phyloP scores from a whole-genome alignment of 2,797 vertebrate species.

The Mallotus villosus region DNA sequence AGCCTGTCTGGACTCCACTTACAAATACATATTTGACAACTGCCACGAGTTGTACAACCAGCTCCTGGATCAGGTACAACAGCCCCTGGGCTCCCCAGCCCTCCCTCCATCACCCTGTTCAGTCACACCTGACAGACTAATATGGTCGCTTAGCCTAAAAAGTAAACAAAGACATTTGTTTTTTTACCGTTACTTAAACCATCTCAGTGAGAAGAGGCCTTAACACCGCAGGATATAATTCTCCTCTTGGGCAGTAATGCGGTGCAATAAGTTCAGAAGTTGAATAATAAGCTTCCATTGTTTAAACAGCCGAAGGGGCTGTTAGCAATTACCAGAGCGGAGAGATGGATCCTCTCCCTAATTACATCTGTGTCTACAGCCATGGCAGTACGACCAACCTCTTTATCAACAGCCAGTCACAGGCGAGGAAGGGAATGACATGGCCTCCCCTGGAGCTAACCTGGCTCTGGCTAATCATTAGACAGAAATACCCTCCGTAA shows the following conservation, averaged over 20 bases:
- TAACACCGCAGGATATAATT: too few relatives aligned
- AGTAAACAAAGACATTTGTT: too few relatives aligned
- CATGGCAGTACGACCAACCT: constrained; percentile 51
- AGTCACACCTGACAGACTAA: not conserved
- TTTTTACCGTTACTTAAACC: not conserved
- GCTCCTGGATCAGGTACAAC: constrained; percentile 88
- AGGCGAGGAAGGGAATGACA: constrained; percentile 31
- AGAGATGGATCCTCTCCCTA: constrained; percentile 64
- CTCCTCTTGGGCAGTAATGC: not conserved
- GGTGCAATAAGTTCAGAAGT: constrained; percentile 51
- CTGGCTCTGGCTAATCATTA: constrained; percentile 36
- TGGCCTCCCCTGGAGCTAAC: constrained; percentile 32
- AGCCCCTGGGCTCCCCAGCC: not conserved
- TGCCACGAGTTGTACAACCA: constrained; percentile 95
- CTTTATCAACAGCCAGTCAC: constrained; percentile 50
- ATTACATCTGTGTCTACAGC: constrained; percentile 62
- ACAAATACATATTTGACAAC: constrained; percentile 97
- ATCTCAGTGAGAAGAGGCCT: too few relatives aligned
- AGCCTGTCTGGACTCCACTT: constrained; percentile 93
- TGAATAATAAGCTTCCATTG: constrained; percentile 67
- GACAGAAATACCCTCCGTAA: constrained; percentile 23
- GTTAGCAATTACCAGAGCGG: constrained; percentile 68
- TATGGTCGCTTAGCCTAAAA: too few relatives aligned
- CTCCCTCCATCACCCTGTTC: not conserved
- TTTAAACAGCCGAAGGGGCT: constrained; percentile 64